phyloP scores from a whole-genome alignment of 1,140 invertebrate species.

The Pissodes strobi region DNA sequence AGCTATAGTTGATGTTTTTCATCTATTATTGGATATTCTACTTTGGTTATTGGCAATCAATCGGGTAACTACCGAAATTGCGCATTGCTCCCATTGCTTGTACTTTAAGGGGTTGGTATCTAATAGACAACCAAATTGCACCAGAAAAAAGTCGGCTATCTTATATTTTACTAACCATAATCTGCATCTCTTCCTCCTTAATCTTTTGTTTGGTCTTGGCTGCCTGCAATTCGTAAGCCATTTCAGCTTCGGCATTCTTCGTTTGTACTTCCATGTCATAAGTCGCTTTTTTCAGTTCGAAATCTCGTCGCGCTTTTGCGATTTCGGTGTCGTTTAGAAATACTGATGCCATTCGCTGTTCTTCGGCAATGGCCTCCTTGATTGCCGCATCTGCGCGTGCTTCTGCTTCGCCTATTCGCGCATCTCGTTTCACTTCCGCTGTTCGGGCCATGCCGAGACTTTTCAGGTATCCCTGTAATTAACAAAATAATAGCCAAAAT shows the following conservation, averaged over 20 bases:
- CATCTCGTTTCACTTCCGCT: slow-evolving; percentile 95
- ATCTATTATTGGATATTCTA: too few relatives aligned
- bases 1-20: too few relatives aligned
- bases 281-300: slow-evolving; percentile 94
- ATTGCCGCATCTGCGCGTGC: slow-evolving; percentile 86
- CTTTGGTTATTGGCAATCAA: too few relatives aligned
- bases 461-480: slow-evolving; percentile 81
- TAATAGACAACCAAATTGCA: too few relatives aligned
- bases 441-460: slow-evolving; percentile 95
- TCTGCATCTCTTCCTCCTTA: slow-evolving; percentile 97
- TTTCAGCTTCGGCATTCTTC: slow-evolving; percentile 90
- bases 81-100: too few relatives aligned
- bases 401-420: slow-evolving; percentile 94
- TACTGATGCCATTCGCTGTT: slow-evolving; percentile 90
- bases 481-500: not conserved
- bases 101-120: too few relatives aligned
- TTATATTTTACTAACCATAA: too few relatives aligned
- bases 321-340: slow-evolving; percentile 95
- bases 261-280: slow-evolving; percentile 97
- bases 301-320: slow-evolving; percentile 93
- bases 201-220: slow-evolving; percentile 95
- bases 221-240: slow-evolving; percentile 92
- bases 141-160: too few relatives aligned
- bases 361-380: slow-evolving; percentile 93
- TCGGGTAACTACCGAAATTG: too few relatives aligned